Evolutionary conservation across 2,888 invertebrate genomes (phyloP).

Genomic region (Thera britannica): DNA sequence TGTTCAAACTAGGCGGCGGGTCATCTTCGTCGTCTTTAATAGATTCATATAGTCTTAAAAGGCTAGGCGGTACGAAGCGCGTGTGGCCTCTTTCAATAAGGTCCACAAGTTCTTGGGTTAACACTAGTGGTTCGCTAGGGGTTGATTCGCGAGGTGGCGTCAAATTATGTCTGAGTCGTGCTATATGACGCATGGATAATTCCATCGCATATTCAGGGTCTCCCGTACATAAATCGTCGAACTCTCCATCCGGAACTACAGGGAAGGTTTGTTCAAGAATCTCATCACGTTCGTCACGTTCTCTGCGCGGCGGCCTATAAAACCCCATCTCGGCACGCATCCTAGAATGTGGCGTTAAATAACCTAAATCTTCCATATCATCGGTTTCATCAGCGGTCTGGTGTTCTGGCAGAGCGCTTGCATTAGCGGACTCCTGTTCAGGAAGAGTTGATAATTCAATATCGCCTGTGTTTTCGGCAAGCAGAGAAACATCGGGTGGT

Average conservation of each 20-base stretch:
- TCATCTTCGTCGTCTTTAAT: background rate
- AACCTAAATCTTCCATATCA: background rate
- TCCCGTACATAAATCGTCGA: background rate
- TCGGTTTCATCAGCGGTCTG: constrained; percentile 3
- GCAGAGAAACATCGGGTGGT: background rate
- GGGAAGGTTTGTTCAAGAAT: background rate
- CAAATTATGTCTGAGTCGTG: background rate
- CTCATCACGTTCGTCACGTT: background rate
- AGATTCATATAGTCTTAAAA: background rate
- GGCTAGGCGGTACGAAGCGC: background rate
- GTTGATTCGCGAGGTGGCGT: background rate
- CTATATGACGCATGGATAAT: background rate
- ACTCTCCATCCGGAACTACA: background rate
- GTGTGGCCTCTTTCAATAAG: background rate
- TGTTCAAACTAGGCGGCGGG: background rate
- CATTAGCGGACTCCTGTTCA: background rate
- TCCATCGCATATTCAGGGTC: background rate
- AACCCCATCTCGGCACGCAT: background rate
- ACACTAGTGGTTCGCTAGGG: background rate
- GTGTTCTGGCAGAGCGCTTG: constrained; percentile 2
- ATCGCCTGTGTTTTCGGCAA: background rate
- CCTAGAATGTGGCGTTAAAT: constrained; percentile 9
- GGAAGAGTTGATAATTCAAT: background rate
- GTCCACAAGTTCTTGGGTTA: background rate
- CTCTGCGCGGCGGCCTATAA: background rate